These are phyloP conservation scores for Stomatorhinus ivindoensis DNA, from an alignment of 2,113 vertebrate genomes.

Conservation along the genomic window DNA sequence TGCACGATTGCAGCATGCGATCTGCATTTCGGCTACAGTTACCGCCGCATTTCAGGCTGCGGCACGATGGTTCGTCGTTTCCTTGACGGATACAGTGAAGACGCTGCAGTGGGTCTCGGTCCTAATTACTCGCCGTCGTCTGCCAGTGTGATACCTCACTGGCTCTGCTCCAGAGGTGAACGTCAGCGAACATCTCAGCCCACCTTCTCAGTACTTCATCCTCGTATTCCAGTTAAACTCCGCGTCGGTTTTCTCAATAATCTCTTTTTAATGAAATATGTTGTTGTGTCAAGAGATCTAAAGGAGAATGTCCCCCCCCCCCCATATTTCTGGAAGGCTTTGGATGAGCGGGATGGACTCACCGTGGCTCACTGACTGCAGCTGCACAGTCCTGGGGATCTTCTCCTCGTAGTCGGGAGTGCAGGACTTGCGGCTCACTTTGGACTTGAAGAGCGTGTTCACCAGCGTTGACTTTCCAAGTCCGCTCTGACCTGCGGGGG, in stretches of 20 bases:
- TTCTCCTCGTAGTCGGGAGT: slow-evolving; percentile 52
- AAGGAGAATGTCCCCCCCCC: neutral
- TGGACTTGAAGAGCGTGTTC: slow-evolving; percentile 94
- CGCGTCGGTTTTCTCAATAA: neutral
- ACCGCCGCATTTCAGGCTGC: neutral
- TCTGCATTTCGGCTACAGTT: neutral
- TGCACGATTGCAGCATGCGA: neutral
- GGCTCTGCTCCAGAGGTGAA: slow-evolving; percentile 4
- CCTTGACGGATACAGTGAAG: slow-evolving; percentile 16
- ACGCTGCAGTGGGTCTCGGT: slow-evolving; percentile 16
- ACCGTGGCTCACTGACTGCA: slow-evolving; percentile 82
- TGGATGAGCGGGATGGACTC: slow-evolving; percentile 31
- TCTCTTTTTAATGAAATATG: neutral
- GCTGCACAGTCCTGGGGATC: slow-evolving; percentile 75
- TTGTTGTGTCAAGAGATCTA: neutral
- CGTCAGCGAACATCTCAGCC: neutral
- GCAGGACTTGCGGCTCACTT: slow-evolving; percentile 76
- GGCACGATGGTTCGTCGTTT: too few relatives aligned
- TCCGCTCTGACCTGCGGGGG: slow-evolving; percentile 79
- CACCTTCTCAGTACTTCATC: neutral
- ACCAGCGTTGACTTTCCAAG: slow-evolving; percentile 95
- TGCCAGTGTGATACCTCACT: neutral
- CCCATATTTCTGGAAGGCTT: neutral
- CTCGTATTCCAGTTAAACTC: neutral
- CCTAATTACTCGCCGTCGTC: slow-evolving; percentile 19